These are phyloP conservation scores for Tonatia bakeri DNA, from an alignment of 2,113 vertebrate genomes.

Conservation along the genomic window DNA sequence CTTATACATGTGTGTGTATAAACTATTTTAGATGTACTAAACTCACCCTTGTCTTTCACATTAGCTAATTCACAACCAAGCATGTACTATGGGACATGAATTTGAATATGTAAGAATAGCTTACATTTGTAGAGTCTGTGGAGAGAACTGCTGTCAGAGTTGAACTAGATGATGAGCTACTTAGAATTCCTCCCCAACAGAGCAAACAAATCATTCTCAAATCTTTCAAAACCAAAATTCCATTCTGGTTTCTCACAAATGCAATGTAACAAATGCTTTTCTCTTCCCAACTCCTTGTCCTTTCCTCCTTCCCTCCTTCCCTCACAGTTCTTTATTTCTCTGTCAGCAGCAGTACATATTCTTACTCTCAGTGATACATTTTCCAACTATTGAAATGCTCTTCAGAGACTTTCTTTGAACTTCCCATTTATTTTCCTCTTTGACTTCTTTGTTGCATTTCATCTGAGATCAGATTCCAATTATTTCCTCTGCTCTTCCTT, in stretches of 20 bases:
- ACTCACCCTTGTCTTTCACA: background rate
- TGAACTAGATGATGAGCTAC: background rate
- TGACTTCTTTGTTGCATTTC: background rate
- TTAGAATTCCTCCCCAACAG: background rate
- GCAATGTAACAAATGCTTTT: background rate
- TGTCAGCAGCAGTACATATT: background rate
- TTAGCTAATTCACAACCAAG: background rate
- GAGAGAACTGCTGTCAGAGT: background rate
- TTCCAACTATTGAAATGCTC: background rate
- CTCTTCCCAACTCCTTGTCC: background rate
- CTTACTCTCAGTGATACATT: background rate
- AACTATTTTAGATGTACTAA: background rate
- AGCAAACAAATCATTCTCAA: background rate
- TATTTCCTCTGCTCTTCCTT: background rate
- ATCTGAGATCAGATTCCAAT: background rate
- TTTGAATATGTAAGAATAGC: background rate
- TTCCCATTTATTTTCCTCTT: background rate
- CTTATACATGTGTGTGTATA: background rate
- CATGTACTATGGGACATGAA: background rate
- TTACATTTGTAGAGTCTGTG: background rate
- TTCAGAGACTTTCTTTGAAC: constrained; percentile 4
- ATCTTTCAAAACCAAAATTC: background rate
- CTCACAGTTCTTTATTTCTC: background rate
- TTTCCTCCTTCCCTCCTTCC: too few species aligned
- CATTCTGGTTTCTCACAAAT: background rate